Evolutionary conservation across 1,140 invertebrate species (phyloP).

Genomic region (Bombus picipes): DNA sequence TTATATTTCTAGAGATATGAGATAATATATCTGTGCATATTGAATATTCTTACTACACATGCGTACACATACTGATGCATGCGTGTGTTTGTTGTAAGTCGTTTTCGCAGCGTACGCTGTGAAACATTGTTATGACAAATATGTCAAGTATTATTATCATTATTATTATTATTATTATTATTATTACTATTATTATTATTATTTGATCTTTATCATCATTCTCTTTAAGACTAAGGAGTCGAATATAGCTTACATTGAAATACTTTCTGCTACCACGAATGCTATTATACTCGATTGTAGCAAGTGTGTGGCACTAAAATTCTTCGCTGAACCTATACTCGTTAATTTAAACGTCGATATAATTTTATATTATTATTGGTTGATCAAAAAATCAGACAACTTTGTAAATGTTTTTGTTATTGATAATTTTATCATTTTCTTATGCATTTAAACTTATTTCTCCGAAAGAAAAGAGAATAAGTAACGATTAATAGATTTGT

Average conservation of each 20-base stretch:
- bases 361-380: conserved; percentile 23
- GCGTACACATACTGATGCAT: conserved; percentile 13
- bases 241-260: conserved; percentile 67
- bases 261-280: conserved; percentile 56
- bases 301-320: conserved; percentile 24
- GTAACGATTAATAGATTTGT: conserved; percentile 16
- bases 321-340: conserved; percentile 58
- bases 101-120: conserved; percentile 47
- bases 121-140: conserved; percentile 68
- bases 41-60: conserved; percentile 59
- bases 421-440: conserved; percentile 21
- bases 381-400: neutral
- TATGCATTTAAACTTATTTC: conserved; percentile 40
- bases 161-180: conserved; percentile 62
- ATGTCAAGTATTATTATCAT: conserved; percentile 72
- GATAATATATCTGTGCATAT: conserved; percentile 60
- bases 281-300: neutral
- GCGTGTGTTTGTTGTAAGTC: conserved; percentile 50
- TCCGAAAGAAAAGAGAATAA: neutral
- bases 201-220: conserved; percentile 59
- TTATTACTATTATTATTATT: conserved; percentile 60
- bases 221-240: conserved; percentile 68
- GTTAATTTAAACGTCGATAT: conserved; percentile 41
- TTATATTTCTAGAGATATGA: conserved; percentile 71
- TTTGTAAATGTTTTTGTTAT: conserved; percentile 16